Percentiles rank a stretch among this genome's conserved stretches.
Conservation (phyloP, 1,140 invertebrate genomes). For the Microplitis demolitor region DNA sequence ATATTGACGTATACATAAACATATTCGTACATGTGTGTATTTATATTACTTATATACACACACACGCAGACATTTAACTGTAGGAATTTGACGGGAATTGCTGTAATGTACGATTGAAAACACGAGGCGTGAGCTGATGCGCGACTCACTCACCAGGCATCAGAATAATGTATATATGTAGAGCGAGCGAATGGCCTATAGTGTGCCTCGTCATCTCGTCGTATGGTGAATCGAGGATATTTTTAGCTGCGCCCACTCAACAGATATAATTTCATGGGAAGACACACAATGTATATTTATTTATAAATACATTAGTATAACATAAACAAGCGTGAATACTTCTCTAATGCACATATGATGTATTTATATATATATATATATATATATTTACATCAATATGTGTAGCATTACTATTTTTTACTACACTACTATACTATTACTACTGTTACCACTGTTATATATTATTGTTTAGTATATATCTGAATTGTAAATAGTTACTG, state of each 20-base stretch:
- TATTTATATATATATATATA: too few relatives aligned
- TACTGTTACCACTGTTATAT: background rate
- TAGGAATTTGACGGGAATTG: background rate
- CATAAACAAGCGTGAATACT: too few relatives aligned
- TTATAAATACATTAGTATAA: background rate
- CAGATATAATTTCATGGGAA: slow-evolving; percentile 1
- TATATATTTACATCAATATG: too few relatives aligned
- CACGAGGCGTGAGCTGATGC: background rate
- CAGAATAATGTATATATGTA: background rate
- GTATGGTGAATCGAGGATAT: slow-evolving; percentile 6
- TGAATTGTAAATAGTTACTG: background rate
- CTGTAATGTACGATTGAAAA: slow-evolving; percentile 1
- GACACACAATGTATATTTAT: background rate
- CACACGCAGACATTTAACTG: background rate
- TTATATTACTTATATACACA: too few relatives aligned
- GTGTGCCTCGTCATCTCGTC: background rate
- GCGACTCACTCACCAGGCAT: background rate
- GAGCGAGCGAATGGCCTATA: background rate
- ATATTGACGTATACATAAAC: too few relatives aligned
- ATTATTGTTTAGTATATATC: background rate
- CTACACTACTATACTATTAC: too few relatives aligned
- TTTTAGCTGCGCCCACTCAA: slow-evolving; percentile 4
- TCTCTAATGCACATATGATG: too few relatives aligned
- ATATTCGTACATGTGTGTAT: too few relatives aligned
- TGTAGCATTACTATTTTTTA: too few relatives aligned